Evolutionary conservation across 2,888 invertebrate species (phyloP), one percentile per base, ranked within the genome.

Genomic region (Achlya flavicornis): DNA sequence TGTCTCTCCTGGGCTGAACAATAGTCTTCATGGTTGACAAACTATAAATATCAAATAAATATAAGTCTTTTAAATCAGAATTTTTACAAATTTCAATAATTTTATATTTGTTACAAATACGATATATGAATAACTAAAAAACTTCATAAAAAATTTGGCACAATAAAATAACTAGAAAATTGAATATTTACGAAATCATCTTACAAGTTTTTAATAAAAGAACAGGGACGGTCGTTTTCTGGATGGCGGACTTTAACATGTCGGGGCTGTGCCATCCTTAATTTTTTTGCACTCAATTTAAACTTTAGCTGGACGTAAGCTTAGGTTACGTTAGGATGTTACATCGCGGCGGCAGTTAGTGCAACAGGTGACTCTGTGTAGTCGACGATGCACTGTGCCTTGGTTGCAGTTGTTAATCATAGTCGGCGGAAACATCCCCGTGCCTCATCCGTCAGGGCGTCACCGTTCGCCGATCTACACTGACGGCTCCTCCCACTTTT

Each of bases 401-500:
- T 12, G 38, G 38, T 41, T 41, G 60, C 53, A 53, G 19, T 19
- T 53, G 53, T 53, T 53, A 53, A 53, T 19, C 19, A 53, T 53
- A 19, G 19, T 8, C 19, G 16, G 8, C 19, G 10, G 53, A 53
- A 53, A 19, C 19, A 53, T 53, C 10, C 19, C 53, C 53, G 7
- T 53, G 19, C 53, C 19, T 19, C 53, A 53, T 19, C 48, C 48
- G 14, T 48, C 19, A 53, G 10, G 53, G 19, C 53, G 46, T 46
- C 48, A 16, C n/a, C n/a, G 14, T 16, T 38, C n/a, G 26, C 26
- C 26, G 26, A 26, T 26, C 12, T 12, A 48, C 53, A 16, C 19
- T 16, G 48, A 5, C 11, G 3, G n/a, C 48, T 19, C 53, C 53
- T 16, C 53, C 53, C 53, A 16, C 53, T 16, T 53, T 53, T 53